A percentile compares a stretch with the other conserved stretches of the same genome.
Conservation (phyloP, 2,797 vertebrate genomes). For the Neosalanx taihuensis region DNA sequence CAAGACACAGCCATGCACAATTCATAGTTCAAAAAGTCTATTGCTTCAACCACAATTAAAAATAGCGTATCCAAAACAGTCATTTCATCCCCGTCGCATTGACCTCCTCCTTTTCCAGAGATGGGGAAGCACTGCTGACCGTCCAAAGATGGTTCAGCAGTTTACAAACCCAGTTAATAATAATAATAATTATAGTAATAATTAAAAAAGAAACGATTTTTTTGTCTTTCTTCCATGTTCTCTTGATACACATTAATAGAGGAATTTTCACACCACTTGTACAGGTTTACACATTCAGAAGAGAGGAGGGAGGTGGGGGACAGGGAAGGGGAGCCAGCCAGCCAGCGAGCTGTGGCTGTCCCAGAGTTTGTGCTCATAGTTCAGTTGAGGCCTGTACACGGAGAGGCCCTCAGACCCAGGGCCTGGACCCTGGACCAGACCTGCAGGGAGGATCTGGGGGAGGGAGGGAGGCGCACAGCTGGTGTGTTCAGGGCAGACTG, state of each 20-base stretch:
- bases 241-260: slow-evolving; percentile 93
- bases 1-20: slow-evolving; percentile 99
- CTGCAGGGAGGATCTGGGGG: neutral
- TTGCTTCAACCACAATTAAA: slow-evolving; percentile 99
- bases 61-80: slow-evolving; percentile 85
- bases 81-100: slow-evolving; percentile 42
- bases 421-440: slow-evolving; percentile 18
- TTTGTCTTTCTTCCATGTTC: slow-evolving; percentile 78
- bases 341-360: slow-evolving; percentile 41
- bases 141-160: slow-evolving; percentile 83
- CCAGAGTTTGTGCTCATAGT: slow-evolving; percentile 73
- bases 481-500: slow-evolving; percentile 56
- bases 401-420: slow-evolving; percentile 45
- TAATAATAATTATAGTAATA: slow-evolving; percentile 76
- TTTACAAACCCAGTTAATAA: slow-evolving; percentile 84
- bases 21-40: slow-evolving; percentile 98
- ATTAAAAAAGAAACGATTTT: slow-evolving; percentile 84
- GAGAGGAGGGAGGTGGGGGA: slow-evolving; percentile 80
- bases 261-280: slow-evolving; percentile 88
- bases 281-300: slow-evolving; percentile 90
- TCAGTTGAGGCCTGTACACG: slow-evolving; percentile 69
- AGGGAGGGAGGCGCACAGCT: neutral
- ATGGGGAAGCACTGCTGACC: slow-evolving; percentile 77
- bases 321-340: slow-evolving; percentile 56
- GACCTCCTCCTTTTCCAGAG: slow-evolving; percentile 59